Conservation (phyloP, 2,113 vertebrate species). For the Macrotis lagotis region DNA sequence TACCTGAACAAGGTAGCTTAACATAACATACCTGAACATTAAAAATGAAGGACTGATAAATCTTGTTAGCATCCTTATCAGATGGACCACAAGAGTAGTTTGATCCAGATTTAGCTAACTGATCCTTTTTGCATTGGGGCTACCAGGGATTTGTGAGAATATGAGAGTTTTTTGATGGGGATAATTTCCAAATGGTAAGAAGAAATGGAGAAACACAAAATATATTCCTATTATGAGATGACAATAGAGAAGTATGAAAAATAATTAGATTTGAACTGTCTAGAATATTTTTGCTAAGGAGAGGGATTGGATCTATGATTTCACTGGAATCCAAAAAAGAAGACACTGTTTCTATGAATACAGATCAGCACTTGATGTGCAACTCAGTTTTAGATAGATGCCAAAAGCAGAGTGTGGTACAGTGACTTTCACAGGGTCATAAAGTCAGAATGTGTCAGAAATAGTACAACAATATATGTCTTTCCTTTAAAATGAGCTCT, state of each 20-base stretch:
- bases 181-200: slow-evolving; percentile 60
- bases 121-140: slow-evolving; percentile 69
- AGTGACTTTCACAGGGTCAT: not conserved
- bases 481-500: not conserved
- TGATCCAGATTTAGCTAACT: slow-evolving; percentile 79
- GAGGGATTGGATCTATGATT: not conserved
- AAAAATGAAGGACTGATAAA: slow-evolving; percentile 79
- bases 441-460: not conserved
- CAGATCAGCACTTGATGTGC: not conserved
- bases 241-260: slow-evolving; percentile 58
- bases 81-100: slow-evolving; percentile 73
- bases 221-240: slow-evolving; percentile 36
- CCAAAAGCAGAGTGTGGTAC: not conserved
- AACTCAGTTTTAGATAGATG: not conserved
- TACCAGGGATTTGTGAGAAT: slow-evolving; percentile 61
- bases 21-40: slow-evolving; percentile 79
- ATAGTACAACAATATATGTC: not conserved
- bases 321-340: not conserved
- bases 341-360: not conserved
- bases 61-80: slow-evolving; percentile 73
- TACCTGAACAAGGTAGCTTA: slow-evolving; percentile 79
- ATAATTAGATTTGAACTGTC: slow-evolving; percentile 25
- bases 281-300: slow-evolving; percentile 41
- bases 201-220: slow-evolving; percentile 61
- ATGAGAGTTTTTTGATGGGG: slow-evolving; percentile 66